phyloP scores from a whole-genome alignment of 35 echinoderm and acorn worm species.

The Apostichopus parvimensis region DNA sequence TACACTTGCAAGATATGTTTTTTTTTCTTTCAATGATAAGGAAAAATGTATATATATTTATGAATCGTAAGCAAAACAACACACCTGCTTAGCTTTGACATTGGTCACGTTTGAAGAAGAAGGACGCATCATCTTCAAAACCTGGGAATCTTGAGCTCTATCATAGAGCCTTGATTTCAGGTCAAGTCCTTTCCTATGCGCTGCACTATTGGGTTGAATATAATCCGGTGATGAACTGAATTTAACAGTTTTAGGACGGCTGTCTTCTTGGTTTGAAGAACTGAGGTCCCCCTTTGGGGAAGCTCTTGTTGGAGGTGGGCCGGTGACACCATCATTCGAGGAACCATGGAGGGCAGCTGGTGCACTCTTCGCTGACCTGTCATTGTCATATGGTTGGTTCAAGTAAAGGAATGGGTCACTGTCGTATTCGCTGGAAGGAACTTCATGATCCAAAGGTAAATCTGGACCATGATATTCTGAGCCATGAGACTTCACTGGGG shows the following conservation, averaged over 20 bases:
- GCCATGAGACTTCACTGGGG: constrained; percentile 4
- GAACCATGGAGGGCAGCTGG: constrained; percentile 62
- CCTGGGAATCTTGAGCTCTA: constrained; percentile 88
- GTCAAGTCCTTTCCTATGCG: constrained; percentile 69
- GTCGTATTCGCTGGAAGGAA: not conserved
- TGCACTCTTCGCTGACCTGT: constrained; percentile 68
- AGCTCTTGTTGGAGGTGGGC: constrained; percentile 43
- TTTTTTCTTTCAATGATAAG: too few species aligned
- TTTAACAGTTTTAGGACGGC: constrained; percentile 58
- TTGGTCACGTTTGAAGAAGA: not conserved
- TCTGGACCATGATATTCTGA: not conserved
- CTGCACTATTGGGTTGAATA: constrained; percentile 67
- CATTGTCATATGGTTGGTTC: not conserved
- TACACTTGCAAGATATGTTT: too few species aligned
- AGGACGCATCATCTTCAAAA: constrained; percentile 65
- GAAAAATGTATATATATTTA: too few species aligned
- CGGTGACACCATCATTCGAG: constrained; percentile 16
- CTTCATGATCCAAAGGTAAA: not conserved
- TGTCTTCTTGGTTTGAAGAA: not conserved
- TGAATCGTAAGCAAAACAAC: not conserved
- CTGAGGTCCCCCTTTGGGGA: not conserved
- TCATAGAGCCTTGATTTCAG: constrained; percentile 91
- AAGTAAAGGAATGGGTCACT: not conserved
- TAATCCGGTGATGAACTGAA: constrained; percentile 73
- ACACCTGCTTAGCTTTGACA: constrained; percentile 13